phyloP scores from a whole-genome alignment of 2,797 vertebrate genomes.

The Pantherophis vulpinus region DNA sequence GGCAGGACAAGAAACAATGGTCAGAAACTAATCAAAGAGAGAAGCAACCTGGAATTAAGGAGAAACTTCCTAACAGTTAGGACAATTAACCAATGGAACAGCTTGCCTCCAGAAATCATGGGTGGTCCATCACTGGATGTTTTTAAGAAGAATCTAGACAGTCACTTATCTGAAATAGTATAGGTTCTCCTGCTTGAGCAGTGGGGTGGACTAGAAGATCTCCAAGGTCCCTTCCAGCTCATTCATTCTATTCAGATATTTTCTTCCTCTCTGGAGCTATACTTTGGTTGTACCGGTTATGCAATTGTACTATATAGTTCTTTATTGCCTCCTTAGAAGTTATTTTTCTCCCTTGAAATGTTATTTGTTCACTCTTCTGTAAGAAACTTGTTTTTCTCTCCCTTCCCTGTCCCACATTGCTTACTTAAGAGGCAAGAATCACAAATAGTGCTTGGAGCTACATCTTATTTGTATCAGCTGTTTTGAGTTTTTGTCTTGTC shows the following conservation, averaged over 20 bases:
- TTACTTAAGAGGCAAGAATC: not conserved
- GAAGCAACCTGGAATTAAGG: not conserved
- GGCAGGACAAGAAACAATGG: not conserved
- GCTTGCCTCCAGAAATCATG: not conserved
- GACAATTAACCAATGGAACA: not conserved
- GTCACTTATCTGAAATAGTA: not conserved
- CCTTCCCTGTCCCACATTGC: not conserved
- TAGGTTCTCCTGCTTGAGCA: not conserved
- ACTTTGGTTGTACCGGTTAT: not conserved
- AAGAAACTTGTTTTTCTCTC: slow-evolving; percentile 8
- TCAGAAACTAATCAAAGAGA: not conserved
- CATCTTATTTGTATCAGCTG: slow-evolving; percentile 34
- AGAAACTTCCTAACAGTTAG: not conserved
- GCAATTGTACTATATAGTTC: slow-evolving; percentile 5
- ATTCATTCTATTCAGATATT: not conserved
- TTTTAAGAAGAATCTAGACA: not conserved
- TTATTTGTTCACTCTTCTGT: slow-evolving; percentile 17
- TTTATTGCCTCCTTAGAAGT: not conserved
- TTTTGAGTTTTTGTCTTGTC: slow-evolving; percentile 23
- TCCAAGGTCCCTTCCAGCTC: not conserved
- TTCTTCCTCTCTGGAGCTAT: not conserved
- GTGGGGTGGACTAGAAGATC: too few species aligned
- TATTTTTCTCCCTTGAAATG: slow-evolving; percentile 22
- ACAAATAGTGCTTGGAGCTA: slow-evolving; percentile 4
- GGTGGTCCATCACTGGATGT: not conserved